These are phyloP conservation scores for Stenichneumon culpator DNA, from an alignment of 2,888 invertebrate genomes.

Conservation along the genomic window DNA sequence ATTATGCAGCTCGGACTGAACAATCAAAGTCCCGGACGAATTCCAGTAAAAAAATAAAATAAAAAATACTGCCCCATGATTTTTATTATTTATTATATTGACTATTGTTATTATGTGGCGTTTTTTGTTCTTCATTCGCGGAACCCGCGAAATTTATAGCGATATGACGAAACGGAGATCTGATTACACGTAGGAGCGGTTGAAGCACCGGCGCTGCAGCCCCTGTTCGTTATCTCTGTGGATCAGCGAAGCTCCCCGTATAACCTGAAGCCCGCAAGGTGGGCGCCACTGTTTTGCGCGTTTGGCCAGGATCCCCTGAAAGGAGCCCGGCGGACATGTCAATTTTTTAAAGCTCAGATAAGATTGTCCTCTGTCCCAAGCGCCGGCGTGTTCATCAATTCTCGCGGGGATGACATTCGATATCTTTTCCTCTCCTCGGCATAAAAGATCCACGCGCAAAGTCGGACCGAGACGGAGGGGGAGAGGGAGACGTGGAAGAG, in stretches of 20 bases:
- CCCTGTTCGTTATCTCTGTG: constrained; percentile 45
- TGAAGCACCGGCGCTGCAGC: background rate
- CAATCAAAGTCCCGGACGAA: background rate
- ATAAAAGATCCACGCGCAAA: background rate
- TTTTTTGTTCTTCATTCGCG: background rate
- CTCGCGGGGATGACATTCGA: constrained; percentile 45
- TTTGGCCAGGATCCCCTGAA: constrained; percentile 46
- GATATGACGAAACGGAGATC: constrained; percentile 49
- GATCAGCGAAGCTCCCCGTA: constrained; percentile 43
- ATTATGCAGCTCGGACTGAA: background rate
- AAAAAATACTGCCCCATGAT: no score
- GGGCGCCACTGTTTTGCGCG: constrained; percentile 48
- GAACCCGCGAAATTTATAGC: constrained; percentile 31
- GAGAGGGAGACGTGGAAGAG: background rate
- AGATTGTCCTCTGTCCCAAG: constrained; percentile 76
- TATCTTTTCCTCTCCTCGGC: constrained; percentile 32
- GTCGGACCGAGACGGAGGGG: background rate
- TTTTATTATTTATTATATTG: no score
- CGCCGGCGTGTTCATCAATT: constrained; percentile 52
- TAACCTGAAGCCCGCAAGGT: constrained; percentile 38
- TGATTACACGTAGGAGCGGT: constrained; percentile 50
- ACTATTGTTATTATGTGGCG: background rate
- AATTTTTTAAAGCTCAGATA: constrained; percentile 81
- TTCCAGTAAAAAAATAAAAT: background rate
- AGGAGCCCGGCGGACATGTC: constrained; percentile 76